A percentile compares a stretch with the other conserved stretches of the same genome.
Conservation (phyloP, 2,113 vertebrate species). For the Hippopotamus amphibius region DNA sequence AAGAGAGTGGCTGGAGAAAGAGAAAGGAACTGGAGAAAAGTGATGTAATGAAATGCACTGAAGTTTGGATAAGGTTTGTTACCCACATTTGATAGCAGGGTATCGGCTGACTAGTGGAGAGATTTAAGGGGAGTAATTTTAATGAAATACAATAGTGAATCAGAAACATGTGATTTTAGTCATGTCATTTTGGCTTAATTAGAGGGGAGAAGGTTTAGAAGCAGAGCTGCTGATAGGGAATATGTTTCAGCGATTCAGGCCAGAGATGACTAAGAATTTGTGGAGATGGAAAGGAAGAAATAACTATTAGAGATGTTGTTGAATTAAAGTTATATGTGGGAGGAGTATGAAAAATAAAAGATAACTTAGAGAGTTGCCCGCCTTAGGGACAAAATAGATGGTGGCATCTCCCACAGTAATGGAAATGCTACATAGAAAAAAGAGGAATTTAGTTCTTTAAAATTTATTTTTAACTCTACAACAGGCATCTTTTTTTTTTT, state of each 20-base stretch:
- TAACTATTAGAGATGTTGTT: background rate
- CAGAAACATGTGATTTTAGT: constrained; percentile 51
- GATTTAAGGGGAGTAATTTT: background rate
- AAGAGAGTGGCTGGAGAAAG: background rate
- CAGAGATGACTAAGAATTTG: constrained; percentile 12
- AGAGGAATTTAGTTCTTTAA: background rate
- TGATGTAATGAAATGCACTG: background rate
- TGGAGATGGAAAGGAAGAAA: background rate
- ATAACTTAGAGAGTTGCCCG: background rate
- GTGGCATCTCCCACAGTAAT: background rate
- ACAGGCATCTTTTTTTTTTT: background rate
- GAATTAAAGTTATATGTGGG: background rate
- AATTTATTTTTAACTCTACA: background rate
- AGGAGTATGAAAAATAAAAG: constrained; percentile 10
- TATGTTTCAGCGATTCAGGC: background rate
- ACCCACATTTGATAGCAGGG: background rate
- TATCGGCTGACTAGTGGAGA: background rate
- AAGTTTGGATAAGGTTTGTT: background rate
- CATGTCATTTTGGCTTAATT: constrained; percentile 54
- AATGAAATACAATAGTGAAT: constrained; percentile 47
- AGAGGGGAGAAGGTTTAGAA: constrained; percentile 17
- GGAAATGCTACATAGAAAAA: background rate
- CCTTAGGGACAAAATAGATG: no score
- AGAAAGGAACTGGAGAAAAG: background rate
- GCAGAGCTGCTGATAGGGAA: background rate